Evolutionary conservation across 2,888 invertebrate genomes (phyloP), one percentile per base, ranked within the genome.

Genomic region (Ypsolopha sequella): DNA sequence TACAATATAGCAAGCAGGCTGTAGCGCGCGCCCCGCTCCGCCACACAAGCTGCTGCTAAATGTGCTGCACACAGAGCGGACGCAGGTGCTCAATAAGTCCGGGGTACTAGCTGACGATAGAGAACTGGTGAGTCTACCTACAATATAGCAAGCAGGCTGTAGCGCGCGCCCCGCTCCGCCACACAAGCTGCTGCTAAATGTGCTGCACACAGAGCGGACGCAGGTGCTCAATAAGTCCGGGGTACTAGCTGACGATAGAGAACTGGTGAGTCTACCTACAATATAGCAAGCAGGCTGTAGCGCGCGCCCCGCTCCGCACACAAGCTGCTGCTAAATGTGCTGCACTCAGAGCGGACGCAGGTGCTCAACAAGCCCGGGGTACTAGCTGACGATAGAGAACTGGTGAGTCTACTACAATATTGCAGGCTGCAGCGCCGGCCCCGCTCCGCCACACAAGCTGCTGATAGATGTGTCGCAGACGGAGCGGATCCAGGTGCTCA

Each of bases 381-480:
- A 41, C 70, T 80, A 1, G 56, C 67, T 6, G 88, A 88, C 41
- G 95, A 95, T 75, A 88, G 91, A 58, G 89, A 90, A 58, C 84
- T 95, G 82, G 95, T 96, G 72, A 90, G 89, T 76, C 24, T 24
- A 24, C 24, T 24, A 24, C 24, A 24, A 24, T 24, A 24, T 24
- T 24, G 24, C 24, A 24, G 24, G 24, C 57, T 57, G 44, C 51
- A 52, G 55, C 70, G 54, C 78, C 78, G 53, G 75, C 81, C 53
- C 65, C 76, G 35, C 72, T 80, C 36, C 60, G 55, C 55, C 74
- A 53, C 79, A 70, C 55, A 87, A 90, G 55, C 75, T 93, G 49
- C 76, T 94, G 52, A 88, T 88, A 57, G 95, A 95, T 80, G 89
- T 95, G 60, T 90, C 95, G 34, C 90, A 91, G 48, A 91, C 93